Evolutionary conservation across 1,140 invertebrate genomes (phyloP).

Genomic region (Cyphomyrmex costatus): DNA sequence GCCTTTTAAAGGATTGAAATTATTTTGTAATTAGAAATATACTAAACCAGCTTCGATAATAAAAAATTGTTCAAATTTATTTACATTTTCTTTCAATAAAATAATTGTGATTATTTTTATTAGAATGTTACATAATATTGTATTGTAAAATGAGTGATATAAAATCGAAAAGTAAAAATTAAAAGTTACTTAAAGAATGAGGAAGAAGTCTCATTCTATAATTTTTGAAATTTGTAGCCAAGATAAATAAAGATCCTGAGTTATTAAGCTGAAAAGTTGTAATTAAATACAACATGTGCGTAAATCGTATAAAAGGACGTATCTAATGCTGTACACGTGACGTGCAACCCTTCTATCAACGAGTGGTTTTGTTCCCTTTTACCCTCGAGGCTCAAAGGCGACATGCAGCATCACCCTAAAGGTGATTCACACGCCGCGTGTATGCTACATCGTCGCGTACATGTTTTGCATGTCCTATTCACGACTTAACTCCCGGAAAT

Average conservation of each 20-base stretch:
- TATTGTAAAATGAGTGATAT: background rate
- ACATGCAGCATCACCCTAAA: slow-evolving; percentile 68
- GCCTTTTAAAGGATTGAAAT: too few relatives aligned
- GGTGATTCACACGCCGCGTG: slow-evolving; percentile 67
- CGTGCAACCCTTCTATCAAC: slow-evolving; percentile 59
- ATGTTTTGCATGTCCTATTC: slow-evolving; percentile 29
- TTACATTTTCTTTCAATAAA: background rate
- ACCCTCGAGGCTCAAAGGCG: slow-evolving; percentile 39
- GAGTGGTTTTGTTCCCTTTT: slow-evolving; percentile 55
- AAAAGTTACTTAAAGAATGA: background rate
- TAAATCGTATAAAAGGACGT: slow-evolving; percentile 1
- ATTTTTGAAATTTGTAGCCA: background rate
- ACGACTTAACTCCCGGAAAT: slow-evolving; percentile 25
- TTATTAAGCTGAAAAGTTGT: background rate
- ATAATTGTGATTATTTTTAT: background rate
- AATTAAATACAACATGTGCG: slow-evolving; percentile 10
- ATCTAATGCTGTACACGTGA: background rate
- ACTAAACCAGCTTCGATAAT: too few relatives aligned
- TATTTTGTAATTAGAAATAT: too few relatives aligned
- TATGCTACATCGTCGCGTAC: slow-evolving; percentile 1
- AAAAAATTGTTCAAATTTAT: background rate
- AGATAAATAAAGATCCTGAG: background rate
- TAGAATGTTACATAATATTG: background rate
- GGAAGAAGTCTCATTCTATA: background rate
- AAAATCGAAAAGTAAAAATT: slow-evolving; percentile 4